Conservation (phyloP, 2,797 vertebrate species). For the Neosilurus hyrtlii region DNA sequence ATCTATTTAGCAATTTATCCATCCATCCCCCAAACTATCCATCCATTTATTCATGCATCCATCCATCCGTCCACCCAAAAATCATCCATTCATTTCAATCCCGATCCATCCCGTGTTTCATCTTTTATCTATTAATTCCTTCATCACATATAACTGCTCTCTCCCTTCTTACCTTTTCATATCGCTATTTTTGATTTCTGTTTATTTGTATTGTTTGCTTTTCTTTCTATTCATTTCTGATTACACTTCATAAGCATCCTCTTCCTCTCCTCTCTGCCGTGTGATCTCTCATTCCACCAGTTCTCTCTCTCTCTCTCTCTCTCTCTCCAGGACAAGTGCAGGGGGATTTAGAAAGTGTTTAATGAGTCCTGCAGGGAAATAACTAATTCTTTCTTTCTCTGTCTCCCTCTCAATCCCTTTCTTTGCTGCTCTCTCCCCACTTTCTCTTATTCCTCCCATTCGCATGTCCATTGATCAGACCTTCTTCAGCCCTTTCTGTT, state of each 20-base stretch:
- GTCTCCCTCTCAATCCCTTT: conserved; percentile 38
- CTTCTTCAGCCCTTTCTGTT: not conserved
- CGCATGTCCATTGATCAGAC: not conserved
- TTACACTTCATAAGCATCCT: not conserved
- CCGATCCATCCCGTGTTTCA: not conserved
- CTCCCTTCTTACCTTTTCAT: not conserved
- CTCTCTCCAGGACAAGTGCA: conserved; percentile 58
- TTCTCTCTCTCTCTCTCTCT: conserved; percentile 55
- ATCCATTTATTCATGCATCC: too few species aligned
- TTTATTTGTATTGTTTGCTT: not conserved
- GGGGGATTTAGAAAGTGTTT: conserved; percentile 61
- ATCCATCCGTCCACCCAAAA: too few species aligned
- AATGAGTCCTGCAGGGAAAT: conserved; percentile 73
- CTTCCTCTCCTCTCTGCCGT: not conserved
- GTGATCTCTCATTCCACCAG: conserved; percentile 19
- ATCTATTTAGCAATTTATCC: too few species aligned
- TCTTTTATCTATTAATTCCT: not conserved
- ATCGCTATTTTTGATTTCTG: too few species aligned
- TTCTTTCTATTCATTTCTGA: not conserved
- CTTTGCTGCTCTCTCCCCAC: conserved; percentile 18
- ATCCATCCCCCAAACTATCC: too few species aligned
- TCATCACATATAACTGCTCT: not conserved
- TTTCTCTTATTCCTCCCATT: not conserved
- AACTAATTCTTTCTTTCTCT: conserved; percentile 49
- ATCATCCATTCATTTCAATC: not conserved